Percentiles rank a stretch among this genome's conserved stretches.
Evolutionary conservation across 1,140 invertebrate species (phyloP).

Genomic region (Atta cephalotes): DNA sequence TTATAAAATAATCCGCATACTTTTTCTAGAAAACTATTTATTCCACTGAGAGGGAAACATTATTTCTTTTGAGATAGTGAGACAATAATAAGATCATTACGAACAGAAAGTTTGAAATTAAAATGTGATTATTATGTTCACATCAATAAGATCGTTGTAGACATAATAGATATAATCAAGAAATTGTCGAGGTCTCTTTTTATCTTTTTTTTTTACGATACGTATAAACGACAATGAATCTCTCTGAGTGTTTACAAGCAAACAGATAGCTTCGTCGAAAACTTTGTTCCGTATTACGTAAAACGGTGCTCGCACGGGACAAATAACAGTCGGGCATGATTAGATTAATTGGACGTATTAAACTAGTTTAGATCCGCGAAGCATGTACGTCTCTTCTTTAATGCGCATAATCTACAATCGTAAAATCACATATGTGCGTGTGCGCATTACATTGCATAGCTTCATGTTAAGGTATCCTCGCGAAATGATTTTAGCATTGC

Average conservation of each 20-base stretch:
- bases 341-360: constrained; percentile 75
- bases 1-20: not conserved
- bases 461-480: constrained; percentile 10
- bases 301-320: constrained; percentile 35
- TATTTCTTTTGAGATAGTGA: not conserved
- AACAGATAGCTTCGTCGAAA: constrained; percentile 47
- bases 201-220: not conserved
- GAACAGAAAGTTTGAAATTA: constrained; percentile 38
- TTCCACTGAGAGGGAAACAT: not conserved
- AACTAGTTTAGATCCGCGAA: constrained; percentile 67
- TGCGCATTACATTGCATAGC: not conserved
- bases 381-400: constrained; percentile 10
- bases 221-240: not conserved
- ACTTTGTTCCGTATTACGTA: constrained; percentile 57
- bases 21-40: constrained; percentile 13
- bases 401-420: constrained; percentile 43
- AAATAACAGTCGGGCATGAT: constrained; percentile 73
- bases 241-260: constrained; percentile 38
- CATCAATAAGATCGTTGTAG: not conserved
- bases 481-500: constrained; percentile 48
- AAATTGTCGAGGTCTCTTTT: constrained; percentile 24
- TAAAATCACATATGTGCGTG: not conserved
- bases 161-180: constrained; percentile 8
- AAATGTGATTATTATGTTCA: constrained; percentile 31
- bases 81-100: constrained; percentile 13